Percentiles rank a stretch among this genome's conserved stretches.
These are phyloP conservation scores for Cheilosia pagana DNA, from an alignment of 2,888 invertebrate genomes.

Conservation along the genomic window DNA sequence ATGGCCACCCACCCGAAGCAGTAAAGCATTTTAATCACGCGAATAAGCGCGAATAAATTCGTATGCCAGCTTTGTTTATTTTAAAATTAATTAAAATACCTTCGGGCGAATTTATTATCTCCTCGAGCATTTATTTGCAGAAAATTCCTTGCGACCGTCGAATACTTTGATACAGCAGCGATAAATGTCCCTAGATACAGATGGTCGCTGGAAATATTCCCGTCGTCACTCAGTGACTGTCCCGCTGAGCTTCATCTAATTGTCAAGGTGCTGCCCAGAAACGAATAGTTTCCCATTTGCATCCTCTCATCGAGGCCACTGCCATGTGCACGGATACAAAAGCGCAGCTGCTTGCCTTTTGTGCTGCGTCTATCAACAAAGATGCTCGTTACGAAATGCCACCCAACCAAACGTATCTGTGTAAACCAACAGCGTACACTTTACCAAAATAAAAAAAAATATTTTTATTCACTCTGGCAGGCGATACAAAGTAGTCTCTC, in stretches of 20 bases:
- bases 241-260: conserved; percentile 16
- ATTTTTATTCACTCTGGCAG: conserved; percentile 14
- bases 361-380: conserved; percentile 13
- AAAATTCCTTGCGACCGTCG: conserved; percentile 11
- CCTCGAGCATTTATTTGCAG: not conserved
- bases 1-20: conserved; percentile 14
- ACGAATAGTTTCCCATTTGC: conserved; percentile 33
- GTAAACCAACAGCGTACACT: too few species aligned
- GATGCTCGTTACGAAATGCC: conserved; percentile 6
- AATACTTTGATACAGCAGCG: not conserved
- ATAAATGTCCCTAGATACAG: conserved; percentile 10
- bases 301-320: conserved; percentile 25
- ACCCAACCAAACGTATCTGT: conserved; percentile 13
- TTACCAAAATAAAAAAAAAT: not conserved
- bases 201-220: conserved; percentile 22
- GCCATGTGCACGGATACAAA: not conserved
- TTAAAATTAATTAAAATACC: conserved; percentile 54
- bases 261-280: conserved; percentile 40
- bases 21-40: conserved; percentile 16
- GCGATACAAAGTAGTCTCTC: conserved; percentile 17
- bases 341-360: conserved; percentile 36
- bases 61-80: conserved; percentile 59
- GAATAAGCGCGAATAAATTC: conserved; percentile 12
- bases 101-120: conserved; percentile 49
- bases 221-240: not conserved